Base-by-base conservation (phyloP, 2,888 invertebrate genomes). In the Trachelus iudaicus region DNA sequence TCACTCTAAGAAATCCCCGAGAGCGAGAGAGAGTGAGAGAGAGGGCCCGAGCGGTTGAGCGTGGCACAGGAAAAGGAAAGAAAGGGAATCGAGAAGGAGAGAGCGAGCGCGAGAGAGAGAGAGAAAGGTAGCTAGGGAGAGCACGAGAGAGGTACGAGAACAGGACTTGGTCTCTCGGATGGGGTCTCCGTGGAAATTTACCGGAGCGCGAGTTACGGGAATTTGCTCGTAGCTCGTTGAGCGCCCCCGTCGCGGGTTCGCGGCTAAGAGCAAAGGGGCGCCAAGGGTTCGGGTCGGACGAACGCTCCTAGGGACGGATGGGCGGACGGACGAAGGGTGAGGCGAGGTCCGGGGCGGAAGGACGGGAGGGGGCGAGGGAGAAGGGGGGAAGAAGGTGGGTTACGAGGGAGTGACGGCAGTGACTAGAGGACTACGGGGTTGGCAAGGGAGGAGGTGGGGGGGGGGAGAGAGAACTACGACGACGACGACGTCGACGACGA, bases 181-280 rank as follows among this genome's bases (percentile, higher is more conserved):
- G 40, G 81, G 81, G 81, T 82, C 81, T 82, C 83, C 78, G 81
- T 81, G 89, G 87, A 89, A 89, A 89, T 89, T 88, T 89, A 89
- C 88, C 89, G 86, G 84, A 88, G 88, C 89, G 88, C 89, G 87
- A 89, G 88, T 89, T 89, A 89, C 88, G 86, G 86, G 84, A 87
- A 89, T 84, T 88, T 88, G 87, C 82, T 85, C 86, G 85, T 88
- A 83, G 84, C 88, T 83, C 85, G 82, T 86, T 81, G 83, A 83
- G 80, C 81, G 85, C 78, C 73, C 81, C 79, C 74, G 68, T 82
- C 78, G 86, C 79, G 83, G 78, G 81, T 79, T 82, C 86, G 87
- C 87, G 87, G 86, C 86, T 87, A 85, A 87, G 86, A 87, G 89
- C 85, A 86, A 88, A 88, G 88, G 86, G 88, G 88, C 86, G 88